Percentiles rank a stretch among this genome's conserved stretches.
phyloP scores from a whole-genome alignment of 2,888 invertebrate genomes.

The Dicranocentrus wangi region DNA sequence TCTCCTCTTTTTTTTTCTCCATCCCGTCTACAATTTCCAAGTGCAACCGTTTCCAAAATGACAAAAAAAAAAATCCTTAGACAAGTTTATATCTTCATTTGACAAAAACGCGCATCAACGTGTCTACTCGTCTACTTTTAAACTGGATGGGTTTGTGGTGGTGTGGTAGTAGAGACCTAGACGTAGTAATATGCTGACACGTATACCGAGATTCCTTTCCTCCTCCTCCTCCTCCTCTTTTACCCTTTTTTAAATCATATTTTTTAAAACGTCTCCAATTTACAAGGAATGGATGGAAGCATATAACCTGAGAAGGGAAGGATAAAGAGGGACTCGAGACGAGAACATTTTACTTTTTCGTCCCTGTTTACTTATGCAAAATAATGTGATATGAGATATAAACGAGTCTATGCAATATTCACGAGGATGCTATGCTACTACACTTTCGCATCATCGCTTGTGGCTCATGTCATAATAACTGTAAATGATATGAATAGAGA shows the following conservation, averaged over 20 bases:
- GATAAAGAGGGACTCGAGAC: neutral
- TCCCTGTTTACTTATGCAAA: slow-evolving; percentile 10
- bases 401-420: neutral
- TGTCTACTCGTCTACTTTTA: too few species aligned
- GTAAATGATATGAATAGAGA: slow-evolving; percentile 24
- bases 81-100: too few species aligned
- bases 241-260: slow-evolving; percentile 39
- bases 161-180: too few species aligned
- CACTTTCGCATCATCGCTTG: too few species aligned
- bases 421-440: neutral
- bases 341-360: neutral
- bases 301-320: slow-evolving; percentile 32
- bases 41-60: too few species aligned
- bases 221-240: slow-evolving; percentile 34
- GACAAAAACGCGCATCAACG: too few species aligned
- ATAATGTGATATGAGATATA: neutral
- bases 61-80: too few species aligned
- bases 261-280: slow-evolving; percentile 44
- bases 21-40: too few species aligned
- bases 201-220: too few species aligned
- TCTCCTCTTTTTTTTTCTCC: slow-evolving; percentile 31
- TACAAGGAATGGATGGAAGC: slow-evolving; percentile 28
- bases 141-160: too few species aligned
- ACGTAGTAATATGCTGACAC: too few species aligned
- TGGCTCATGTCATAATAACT: neutral